phyloP scores from a whole-genome alignment of 2,888 invertebrate species.

The Mythimna vitellina region DNA sequence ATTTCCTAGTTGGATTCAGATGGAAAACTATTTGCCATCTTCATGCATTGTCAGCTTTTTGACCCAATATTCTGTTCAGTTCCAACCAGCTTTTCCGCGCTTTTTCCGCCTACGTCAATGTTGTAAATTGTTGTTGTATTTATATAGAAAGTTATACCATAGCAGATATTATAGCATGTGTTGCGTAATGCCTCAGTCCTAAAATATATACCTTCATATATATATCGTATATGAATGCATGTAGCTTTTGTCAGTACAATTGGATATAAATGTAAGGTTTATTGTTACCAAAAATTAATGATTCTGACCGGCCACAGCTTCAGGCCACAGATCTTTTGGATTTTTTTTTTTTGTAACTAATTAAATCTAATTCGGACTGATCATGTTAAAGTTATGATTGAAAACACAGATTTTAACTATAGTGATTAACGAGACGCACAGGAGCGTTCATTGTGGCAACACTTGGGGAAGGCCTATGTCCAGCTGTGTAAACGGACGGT shows the following conservation, averaged over 20 bases:
- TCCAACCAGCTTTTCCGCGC: conserved; percentile 22
- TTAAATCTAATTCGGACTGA: too few relatives aligned
- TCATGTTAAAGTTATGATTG: too few relatives aligned
- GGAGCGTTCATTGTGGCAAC: too few relatives aligned
- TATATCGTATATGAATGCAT: conserved; percentile 32
- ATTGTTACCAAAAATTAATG: background rate
- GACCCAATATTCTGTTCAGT: background rate
- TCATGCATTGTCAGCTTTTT: too few relatives aligned
- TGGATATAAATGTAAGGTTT: background rate
- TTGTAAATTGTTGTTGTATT: conserved; percentile 52
- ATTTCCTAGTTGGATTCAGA: background rate
- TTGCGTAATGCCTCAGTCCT: conserved; percentile 59
- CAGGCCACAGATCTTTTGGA: conserved; percentile 5
- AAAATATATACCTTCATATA: background rate
- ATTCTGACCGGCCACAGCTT: background rate
- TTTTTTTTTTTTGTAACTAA: background rate
- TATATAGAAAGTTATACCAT: conserved; percentile 33
- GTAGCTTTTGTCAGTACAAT: conserved; percentile 20
- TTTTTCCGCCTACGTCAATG: conserved; percentile 60
- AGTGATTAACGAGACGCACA: too few relatives aligned
- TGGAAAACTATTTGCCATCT: background rate
- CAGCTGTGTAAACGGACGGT: too few relatives aligned
- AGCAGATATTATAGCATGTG: conserved; percentile 52
- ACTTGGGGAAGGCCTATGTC: too few relatives aligned
- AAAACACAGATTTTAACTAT: too few relatives aligned